These are phyloP conservation scores for Leptodactylus fallax DNA, from an alignment of 2,797 vertebrate genomes.

Conservation along the genomic window DNA sequence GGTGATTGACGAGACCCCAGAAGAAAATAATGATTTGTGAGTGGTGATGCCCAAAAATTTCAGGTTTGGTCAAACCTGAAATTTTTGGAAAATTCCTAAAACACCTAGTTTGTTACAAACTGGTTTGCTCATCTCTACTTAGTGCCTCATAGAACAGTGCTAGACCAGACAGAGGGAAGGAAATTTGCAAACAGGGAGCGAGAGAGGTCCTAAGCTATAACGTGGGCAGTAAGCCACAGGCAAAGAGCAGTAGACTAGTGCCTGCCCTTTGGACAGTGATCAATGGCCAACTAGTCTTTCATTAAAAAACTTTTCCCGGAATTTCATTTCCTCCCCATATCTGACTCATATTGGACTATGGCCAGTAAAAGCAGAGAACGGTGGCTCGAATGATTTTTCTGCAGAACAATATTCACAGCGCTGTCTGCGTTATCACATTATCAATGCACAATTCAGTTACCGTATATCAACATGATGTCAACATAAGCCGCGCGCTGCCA, in stretches of 20 bases:
- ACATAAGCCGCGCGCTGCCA: conserved; percentile 1
- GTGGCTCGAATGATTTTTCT: not conserved
- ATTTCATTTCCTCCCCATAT: not conserved
- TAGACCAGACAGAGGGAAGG: not conserved
- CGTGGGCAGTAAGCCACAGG: not conserved
- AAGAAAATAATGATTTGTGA: too few species aligned
- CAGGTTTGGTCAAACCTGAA: too few species aligned
- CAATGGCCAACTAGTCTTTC: not conserved
- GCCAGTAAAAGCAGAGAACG: not conserved
- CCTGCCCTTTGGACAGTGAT: too few species aligned
- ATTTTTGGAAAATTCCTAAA: too few species aligned
- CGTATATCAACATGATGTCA: conserved; percentile 13
- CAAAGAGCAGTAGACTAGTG: not conserved
- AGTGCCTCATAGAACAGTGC: too few species aligned
- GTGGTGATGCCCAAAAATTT: too few species aligned
- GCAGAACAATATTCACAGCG: not conserved
- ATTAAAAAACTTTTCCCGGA: not conserved
- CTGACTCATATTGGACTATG: not conserved
- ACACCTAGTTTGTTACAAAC: too few species aligned
- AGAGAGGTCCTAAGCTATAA: not conserved
- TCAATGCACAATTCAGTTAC: not conserved
- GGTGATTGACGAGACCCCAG: too few species aligned
- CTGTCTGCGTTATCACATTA: conserved; percentile 14
- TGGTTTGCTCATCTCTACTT: too few species aligned
- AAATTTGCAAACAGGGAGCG: not conserved